Base-by-base conservation (phyloP, 2,113 vertebrate genomes). In the Epinephelus moara region DNA sequence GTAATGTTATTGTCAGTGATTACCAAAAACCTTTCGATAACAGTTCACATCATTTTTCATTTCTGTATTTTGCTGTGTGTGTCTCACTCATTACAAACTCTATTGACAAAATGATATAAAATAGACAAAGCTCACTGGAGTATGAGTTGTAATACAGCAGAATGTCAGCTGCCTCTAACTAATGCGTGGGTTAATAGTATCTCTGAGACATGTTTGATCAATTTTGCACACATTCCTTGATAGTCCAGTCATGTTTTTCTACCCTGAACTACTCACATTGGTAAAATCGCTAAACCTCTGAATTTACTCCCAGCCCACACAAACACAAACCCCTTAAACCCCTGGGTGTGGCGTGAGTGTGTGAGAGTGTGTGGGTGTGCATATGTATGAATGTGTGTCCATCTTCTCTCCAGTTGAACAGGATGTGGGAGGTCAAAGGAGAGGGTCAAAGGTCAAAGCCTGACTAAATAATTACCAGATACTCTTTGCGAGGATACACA, bases 401-500 rank as follows among this genome's bases (percentile, higher is more conserved):
- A 89, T 87, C 85, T 80, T 79, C 40, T 81, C 88, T 87, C 72
- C 70, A 72, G 82, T 69, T 88, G 88, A 88, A 85, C 90, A 94
- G 94, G 93, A 94, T 92, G 91, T 89, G 75, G 75, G 80, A 92
- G 94, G 94, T 93, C 91, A 95, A 85, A 89, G 81, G 77, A 81
- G 68, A 84, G 62, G 92, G 92, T 94, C 91, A 92, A 88, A 91
- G 85, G 91, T 81, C 94, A 91, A 91, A 86, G 91, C 81, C 89
- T 84, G 86, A 93, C 88, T 89, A 84, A 91, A 96, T 92, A 96
- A 96, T 94, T 56, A 64, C 93, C 91, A 81, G 86, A 79, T 92
- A 87, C 81, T 74, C 83, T 75, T 88, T 88, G 82, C 79, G 30
- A 30, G 30, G 30, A 30, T 4, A 27, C 0, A 63, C 27, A 73